Evolutionary conservation across 2,113 vertebrate species (phyloP).

Genomic region (Callipepla californica): DNA sequence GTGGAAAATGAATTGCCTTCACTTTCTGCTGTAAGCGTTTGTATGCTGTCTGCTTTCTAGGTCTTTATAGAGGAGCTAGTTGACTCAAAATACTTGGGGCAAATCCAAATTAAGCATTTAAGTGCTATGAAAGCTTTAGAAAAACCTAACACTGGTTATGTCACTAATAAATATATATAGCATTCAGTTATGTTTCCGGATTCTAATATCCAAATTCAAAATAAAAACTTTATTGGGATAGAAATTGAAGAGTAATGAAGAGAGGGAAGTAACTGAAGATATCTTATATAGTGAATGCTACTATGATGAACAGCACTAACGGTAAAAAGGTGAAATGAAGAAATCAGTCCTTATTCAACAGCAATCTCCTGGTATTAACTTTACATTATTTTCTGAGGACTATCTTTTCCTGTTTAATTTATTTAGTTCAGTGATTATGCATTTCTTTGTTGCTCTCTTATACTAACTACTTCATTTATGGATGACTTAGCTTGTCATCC

Average conservation of each 20-base stretch:
- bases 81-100: background rate
- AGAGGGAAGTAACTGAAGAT: background rate
- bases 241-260: background rate
- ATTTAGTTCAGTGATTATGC: background rate
- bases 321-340: constrained; percentile 37
- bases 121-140: background rate
- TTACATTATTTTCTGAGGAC: background rate
- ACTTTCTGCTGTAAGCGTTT: background rate
- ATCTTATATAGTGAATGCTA: background rate
- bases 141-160: background rate
- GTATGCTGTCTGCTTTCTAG: background rate
- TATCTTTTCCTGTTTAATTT: background rate
- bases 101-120: background rate
- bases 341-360: background rate
- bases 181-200: background rate
- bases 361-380: background rate
- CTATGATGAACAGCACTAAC: constrained; percentile 7
- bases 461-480: background rate
- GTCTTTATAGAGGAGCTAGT: background rate
- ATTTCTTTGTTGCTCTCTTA: background rate
- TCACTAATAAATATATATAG: background rate
- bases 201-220: background rate
- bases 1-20: background rate
- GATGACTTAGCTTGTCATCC: background rate
- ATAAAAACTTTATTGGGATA: background rate